A percentile compares a stretch with the other conserved stretches of the same genome.
phyloP scores from a whole-genome alignment of 2,797 vertebrate genomes.

The Schizopygopsis malacanthus region DNA sequence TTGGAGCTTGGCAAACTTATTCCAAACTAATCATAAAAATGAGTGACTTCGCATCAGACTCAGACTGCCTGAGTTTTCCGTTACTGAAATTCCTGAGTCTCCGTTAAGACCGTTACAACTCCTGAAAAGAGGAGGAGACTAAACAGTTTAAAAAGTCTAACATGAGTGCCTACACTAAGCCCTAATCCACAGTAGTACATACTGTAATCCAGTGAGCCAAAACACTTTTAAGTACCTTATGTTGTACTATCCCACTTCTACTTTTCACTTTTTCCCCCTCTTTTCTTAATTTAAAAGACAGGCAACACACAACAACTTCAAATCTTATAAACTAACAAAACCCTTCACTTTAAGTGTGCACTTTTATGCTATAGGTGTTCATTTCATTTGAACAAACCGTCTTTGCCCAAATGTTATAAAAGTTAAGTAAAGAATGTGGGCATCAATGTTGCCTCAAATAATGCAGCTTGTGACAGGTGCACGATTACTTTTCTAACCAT shows the following conservation, averaged over 20 bases:
- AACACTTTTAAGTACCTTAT: constrained; percentile 26
- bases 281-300: not conserved
- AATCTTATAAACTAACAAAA: not conserved
- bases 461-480: not conserved
- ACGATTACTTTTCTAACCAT: not conserved
- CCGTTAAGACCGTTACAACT: constrained; percentile 56
- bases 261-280: not conserved
- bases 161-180: constrained; percentile 1
- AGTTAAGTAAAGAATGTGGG: not conserved
- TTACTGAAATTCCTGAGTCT: constrained; percentile 59
- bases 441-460: not conserved
- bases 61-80: constrained; percentile 46
- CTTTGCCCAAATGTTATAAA: not conserved
- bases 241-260: not conserved
- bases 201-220: not conserved
- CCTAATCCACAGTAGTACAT: constrained; percentile 19
- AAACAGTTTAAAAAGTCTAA: constrained; percentile 31
- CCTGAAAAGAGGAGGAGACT: constrained; percentile 34
- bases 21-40: constrained; percentile 39
- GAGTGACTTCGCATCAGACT: constrained; percentile 8
- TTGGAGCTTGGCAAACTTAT: constrained; percentile 17
- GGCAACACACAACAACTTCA: not conserved
- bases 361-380: not conserved
- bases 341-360: not conserved
- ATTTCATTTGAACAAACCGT: not conserved